Evolutionary conservation across 2,113 vertebrate species (phyloP), one percentile per base, ranked within the genome.

Genomic region (Chaetodon auriga): DNA sequence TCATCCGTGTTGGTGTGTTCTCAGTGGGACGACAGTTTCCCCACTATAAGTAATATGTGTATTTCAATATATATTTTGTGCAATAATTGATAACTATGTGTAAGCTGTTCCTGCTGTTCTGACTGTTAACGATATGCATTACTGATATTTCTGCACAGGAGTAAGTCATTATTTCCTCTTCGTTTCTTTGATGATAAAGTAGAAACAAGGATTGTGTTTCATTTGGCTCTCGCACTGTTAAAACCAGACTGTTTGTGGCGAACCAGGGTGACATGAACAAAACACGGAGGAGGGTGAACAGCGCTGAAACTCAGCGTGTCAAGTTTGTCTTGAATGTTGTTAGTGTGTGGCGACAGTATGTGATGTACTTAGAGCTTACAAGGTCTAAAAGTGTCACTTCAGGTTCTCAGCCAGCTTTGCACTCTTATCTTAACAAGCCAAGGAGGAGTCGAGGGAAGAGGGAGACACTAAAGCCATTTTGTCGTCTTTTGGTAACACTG

Each of bases 181-280:
- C 5, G 48, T 84, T 90, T 81, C 80, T 86, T 78, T 75, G 70
- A 64, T 1, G 68, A 85, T 68, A 60, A 49, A 69, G 74, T 89
- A 81, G 84, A 87, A 85, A 73, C 60, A 35, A 78, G 71, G 78
- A 74, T 81, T 78, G 88, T 62, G 87, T 91, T 92, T 91, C 78
- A 91, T 91, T 93, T 92, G 93, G 94, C 94, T 91, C 81, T 75
- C 43, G 85, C 89, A 95, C 94, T 94, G 93, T 95, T 95, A 93
- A 83, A 92, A 80, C 79, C 83, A 77, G 94, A 95, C 94, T 94
- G 93, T 95, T 95, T 90, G 76, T 38, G 78, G 78, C 4, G 75
- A 87, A 83, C 82, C 51, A 7, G 64, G 80, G 90, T 83, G 90
- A 84, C 91, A 87, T 62, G 0, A 71, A 30, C 80, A 64, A 71